Base-by-base conservation (phyloP, 1,140 invertebrate genomes). In the Oryctes rhinoceros region DNA sequence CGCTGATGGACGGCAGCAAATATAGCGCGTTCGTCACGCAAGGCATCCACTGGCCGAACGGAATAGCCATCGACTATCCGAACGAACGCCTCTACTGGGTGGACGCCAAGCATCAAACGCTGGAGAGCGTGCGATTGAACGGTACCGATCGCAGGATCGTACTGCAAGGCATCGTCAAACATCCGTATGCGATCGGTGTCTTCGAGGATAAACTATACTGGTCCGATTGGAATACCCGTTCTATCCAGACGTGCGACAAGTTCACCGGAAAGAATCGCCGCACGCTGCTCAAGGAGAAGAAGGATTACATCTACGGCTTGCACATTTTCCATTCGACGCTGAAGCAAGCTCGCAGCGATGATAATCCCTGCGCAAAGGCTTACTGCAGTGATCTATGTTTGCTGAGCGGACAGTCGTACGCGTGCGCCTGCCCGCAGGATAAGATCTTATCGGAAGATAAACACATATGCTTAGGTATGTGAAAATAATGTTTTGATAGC, bases 151-250 rank as follows among this genome's bases (percentile, higher is more conserved):
- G 95, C 67, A 88, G 89, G 82, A 90, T 84, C 9, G 86, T 93
- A 35, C 84, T 94, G 4, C 86, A 90, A 18, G 89, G 89, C 3
- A 86, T 91, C 0, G 89, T 92, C 6, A 90, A 92, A 82, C 94
- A 96, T 88, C 96, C 96, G 0, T 96, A 94, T 86, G 92, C 94
- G 0, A 89, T 99, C 74, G 91, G 93, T 0, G 91, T 98, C 3
- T 98, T 97, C 87, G 96, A 97, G 87, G 93, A 97, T 87, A 91
- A 89, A 11, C 84, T 98, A 0, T 98, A 94, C 85, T 98, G 96
- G 95, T 96, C 93, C 67, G 96, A 98, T 85, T 94, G 93, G 91
- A 87, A 87, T 0, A 91, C 91, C 0, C 90, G 91, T 81, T 91
- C 91, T 18, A 90, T 95, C 37, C 90, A 93, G 82, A 89, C 89